Conservation (phyloP, 2,797 vertebrate species). For the Ciconia nigra region DNA sequence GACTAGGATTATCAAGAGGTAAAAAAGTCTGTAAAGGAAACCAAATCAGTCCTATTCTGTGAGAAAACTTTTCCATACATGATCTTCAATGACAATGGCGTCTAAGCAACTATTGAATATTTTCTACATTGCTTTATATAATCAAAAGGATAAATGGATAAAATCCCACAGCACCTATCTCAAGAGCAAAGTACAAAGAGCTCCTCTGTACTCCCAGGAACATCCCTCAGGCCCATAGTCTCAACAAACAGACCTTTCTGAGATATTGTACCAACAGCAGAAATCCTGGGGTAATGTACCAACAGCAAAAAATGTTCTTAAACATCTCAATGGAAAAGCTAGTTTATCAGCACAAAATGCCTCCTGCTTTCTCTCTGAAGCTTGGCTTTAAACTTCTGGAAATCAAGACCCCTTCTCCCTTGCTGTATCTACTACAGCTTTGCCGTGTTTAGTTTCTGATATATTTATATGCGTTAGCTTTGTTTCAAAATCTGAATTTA, state of each 20-base stretch:
- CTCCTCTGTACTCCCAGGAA: neutral
- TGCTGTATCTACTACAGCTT: neutral
- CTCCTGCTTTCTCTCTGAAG: neutral
- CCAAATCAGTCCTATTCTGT: neutral
- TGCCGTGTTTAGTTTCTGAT: neutral
- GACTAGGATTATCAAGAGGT: neutral
- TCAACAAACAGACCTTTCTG: neutral
- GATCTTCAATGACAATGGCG: neutral
- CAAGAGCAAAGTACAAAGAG: neutral
- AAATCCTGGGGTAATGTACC: neutral
- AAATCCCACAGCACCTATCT: neutral
- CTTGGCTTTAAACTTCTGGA: neutral
- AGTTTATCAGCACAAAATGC: neutral
- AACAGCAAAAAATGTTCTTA: neutral
- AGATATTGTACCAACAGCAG: neutral
- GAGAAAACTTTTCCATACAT: neutral
- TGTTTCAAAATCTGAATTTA: neutral
- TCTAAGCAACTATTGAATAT: neutral
- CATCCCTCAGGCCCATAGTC: neutral
- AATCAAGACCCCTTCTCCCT: neutral
- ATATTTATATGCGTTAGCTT: neutral
- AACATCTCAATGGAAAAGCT: neutral
- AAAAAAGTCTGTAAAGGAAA: neutral
- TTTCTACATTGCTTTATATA: neutral
- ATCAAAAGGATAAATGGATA: neutral